Evolutionary conservation across 1,140 invertebrate species (phyloP).

Genomic region (Drosophila melanica): DNA sequence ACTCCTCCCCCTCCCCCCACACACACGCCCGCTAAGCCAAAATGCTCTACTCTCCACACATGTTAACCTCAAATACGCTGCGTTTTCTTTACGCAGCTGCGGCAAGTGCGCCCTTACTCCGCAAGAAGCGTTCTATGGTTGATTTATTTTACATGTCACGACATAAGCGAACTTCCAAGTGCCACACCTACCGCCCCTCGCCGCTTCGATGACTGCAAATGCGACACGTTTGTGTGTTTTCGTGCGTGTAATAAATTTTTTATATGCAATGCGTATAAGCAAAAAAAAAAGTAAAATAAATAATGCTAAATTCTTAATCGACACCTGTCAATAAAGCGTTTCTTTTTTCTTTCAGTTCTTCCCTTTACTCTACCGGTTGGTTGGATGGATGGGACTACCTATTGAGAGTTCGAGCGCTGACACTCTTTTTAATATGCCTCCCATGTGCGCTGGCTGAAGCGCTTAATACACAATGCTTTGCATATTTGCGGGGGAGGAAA

Average conservation of each 20-base stretch:
- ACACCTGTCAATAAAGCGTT: constrained; percentile 76
- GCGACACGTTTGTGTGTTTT: constrained; percentile 80
- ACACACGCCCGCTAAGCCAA: neutral
- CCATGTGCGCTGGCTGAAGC: constrained; percentile 46
- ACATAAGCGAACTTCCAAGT: constrained; percentile 67
- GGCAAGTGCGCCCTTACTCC: constrained; percentile 5
- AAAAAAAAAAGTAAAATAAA: constrained; percentile 38
- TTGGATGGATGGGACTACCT: constrained; percentile 44
- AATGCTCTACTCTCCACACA: constrained; percentile 12
- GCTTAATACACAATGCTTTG: constrained; percentile 56
- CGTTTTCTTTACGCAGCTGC: constrained; percentile 50
- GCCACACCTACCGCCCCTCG: constrained; percentile 51
- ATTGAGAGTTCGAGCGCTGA: constrained; percentile 18
- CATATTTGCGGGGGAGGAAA: constrained; percentile 38
- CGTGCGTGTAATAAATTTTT: constrained; percentile 82
- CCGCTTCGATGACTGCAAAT: constrained; percentile 48
- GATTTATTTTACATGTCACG: constrained; percentile 82
- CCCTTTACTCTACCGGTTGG: constrained; percentile 8
- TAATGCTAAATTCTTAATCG: constrained; percentile 82
- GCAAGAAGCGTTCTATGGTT: constrained; percentile 45
- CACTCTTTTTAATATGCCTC: constrained; percentile 72
- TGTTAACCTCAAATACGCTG: constrained; percentile 42
- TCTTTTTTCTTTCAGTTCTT: constrained; percentile 10
- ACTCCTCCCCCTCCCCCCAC: neutral
- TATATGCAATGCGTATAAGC: constrained; percentile 63